Base-by-base conservation (phyloP, 2,113 vertebrate genomes). In the Mirza zaza region DNA sequence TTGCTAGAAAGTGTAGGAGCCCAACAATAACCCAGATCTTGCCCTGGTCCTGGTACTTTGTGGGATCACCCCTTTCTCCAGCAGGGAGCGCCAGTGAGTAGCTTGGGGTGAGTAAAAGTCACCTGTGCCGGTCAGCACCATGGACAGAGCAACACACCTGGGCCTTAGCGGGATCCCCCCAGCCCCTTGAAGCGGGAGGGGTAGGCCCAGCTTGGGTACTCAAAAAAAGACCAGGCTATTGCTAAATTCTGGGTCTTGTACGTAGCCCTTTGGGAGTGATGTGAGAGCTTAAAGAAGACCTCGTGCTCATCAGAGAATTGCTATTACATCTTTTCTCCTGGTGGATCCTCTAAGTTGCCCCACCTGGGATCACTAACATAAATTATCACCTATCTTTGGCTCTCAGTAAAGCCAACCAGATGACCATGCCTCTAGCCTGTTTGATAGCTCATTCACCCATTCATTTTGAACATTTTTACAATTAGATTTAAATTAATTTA, bases 401-500 rank as follows among this genome's bases (percentile, higher is more conserved):
- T 93, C 67, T 94, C 52, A 81, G 2, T 77, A 90, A 97, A 95
- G 83, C 23, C 68, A 82, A 57, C 14, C 39, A 89, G 55, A 93
- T 96, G 86, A 36, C 52, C 29, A 39, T 50, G 17, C 3, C n/a
- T 83, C 82, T 39, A 75, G 87, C 15, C 27, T 68, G 39, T 68
- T 57, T 80, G 45, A 63, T 79, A 48, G 29, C 52, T 85, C 81
- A 57, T 67, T 91, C 20, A 88, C 32, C 23, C 36, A 86, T 83
- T 97, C 10, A 89, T 73, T 94, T 86, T 17, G 86, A 85, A 75
- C 18, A 83, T 82, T 94, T 87, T 95, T 82, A 95, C 34, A 93
- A 63, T 61, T 63, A 77, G 39, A 17, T 14, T 88, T 87, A 87
- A 92, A 52, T 42, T 95, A 88, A 88, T 82, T 73, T 57, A 90